Conservation (phyloP, 2,888 invertebrate genomes). For the Agrotis exclamationis region DNA sequence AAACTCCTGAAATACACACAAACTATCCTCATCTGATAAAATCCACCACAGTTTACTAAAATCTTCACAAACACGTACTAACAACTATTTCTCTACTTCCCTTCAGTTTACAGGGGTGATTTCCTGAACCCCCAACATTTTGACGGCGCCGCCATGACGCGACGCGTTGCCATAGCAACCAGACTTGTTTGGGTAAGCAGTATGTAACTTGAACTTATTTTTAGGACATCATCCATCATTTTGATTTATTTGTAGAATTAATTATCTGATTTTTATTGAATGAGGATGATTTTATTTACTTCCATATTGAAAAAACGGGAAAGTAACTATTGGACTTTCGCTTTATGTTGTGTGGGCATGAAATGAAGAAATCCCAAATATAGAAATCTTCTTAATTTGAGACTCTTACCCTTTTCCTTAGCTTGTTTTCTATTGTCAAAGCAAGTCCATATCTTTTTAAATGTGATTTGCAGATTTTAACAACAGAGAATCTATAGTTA, state of each 20-base stretch:
- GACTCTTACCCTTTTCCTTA: no score
- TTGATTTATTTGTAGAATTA: conserved; percentile 31
- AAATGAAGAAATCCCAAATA: no score
- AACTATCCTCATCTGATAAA: not conserved
- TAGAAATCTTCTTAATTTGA: no score
- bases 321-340: no score
- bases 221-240: conserved; percentile 51
- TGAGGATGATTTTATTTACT: not conserved
- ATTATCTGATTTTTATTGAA: not conserved
- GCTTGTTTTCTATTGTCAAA: no score
- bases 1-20: not conserved
- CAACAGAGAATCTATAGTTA: no score
- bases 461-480: no score
- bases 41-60: not conserved
- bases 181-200: conserved; percentile 61
- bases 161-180: conserved; percentile 77
- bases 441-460: no score
- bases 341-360: no score
- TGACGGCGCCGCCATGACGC: conserved; percentile 80
- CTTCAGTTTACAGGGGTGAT: conserved; percentile 65
- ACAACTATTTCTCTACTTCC: conserved; percentile 34
- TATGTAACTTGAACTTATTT: conserved; percentile 44
- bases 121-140: conserved; percentile 35
- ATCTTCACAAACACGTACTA: not conserved
- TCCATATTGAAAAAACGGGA: not conserved